A percentile compares a stretch with the other conserved stretches of the same genome.
Evolutionary conservation across 1,140 invertebrate genomes (phyloP).

Genomic region (Solen grandis): DNA sequence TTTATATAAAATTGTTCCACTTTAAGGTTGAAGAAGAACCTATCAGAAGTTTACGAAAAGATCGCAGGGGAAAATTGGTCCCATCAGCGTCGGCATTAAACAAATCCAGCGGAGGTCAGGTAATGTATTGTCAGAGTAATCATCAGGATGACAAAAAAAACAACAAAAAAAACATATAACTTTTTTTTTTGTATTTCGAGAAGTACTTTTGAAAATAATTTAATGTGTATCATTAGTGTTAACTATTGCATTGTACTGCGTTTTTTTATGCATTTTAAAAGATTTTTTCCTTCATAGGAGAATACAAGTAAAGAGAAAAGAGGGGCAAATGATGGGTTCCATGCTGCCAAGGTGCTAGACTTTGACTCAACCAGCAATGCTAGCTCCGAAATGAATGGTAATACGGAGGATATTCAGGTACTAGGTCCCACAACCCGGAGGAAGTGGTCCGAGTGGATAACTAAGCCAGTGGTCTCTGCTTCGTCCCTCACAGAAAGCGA

Average conservation of each 20-base stretch:
- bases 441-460: slow-evolving; percentile 87
- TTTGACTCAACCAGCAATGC: slow-evolving; percentile 76
- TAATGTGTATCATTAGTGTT: no score
- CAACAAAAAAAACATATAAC: no score
- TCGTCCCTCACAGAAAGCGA: slow-evolving; percentile 65
- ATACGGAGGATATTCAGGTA: slow-evolving; percentile 71
- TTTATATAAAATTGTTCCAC: no score
- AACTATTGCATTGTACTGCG: no score
- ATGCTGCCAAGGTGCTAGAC: slow-evolving; percentile 72
- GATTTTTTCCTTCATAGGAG: no score
- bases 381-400: slow-evolving; percentile 57
- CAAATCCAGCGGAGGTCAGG: slow-evolving; percentile 28
- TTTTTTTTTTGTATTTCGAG: no score
- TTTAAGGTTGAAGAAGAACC: slow-evolving; percentile 37
- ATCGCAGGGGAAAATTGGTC: slow-evolving; percentile 25
- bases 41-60: slow-evolving; percentile 15
- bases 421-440: slow-evolving; percentile 87
- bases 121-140: slow-evolving; percentile 8
- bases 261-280: no score
- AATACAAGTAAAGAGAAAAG: no score
- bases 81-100: slow-evolving; percentile 37
- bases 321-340: no score
- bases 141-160: no score
- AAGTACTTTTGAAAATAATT: no score
- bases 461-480: slow-evolving; percentile 59